These are phyloP conservation scores for Rhagonycha lutea DNA, from an alignment of 2,888 invertebrate genomes.

Conservation along the genomic window DNA sequence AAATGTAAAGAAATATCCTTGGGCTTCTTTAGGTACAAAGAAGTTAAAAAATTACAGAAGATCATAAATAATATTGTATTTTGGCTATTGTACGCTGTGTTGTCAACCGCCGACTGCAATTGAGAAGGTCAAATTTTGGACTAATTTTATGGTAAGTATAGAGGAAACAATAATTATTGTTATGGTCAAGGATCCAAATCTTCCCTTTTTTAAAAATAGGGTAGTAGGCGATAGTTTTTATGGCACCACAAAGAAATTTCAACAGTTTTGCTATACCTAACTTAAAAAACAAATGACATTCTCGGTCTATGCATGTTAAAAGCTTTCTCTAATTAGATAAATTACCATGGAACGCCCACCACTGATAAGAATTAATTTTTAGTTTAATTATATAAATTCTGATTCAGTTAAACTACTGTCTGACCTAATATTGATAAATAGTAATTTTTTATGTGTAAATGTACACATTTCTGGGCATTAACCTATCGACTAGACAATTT, in stretches of 20 bases:
- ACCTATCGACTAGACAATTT: neutral
- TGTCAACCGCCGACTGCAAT: neutral
- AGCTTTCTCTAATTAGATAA: slow-evolving; percentile 1
- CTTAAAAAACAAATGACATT: neutral
- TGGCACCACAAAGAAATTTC: neutral
- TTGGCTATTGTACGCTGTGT: neutral
- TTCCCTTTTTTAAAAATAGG: neutral
- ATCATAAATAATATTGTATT: slow-evolving; percentile 17
- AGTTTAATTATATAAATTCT: neutral
- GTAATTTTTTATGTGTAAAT: neutral
- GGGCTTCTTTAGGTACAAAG: slow-evolving; percentile 7
- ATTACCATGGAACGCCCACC: neutral
- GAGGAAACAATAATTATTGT: neutral
- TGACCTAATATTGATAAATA: neutral
- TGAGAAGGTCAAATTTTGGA: neutral
- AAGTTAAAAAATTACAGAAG: slow-evolving; percentile 18
- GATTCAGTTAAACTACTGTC: neutral
- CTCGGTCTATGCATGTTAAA: neutral
- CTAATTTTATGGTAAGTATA: neutral
- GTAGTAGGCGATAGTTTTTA: neutral
- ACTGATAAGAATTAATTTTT: neutral
- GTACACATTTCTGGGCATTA: neutral
- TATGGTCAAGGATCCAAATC: neutral
- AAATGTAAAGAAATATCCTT: slow-evolving; percentile 4
- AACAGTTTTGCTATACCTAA: neutral